Evolutionary conservation across 2,797 vertebrate species (phyloP), one percentile per base, ranked within the genome.

Genomic region (Zenarchopterus dispar): DNA sequence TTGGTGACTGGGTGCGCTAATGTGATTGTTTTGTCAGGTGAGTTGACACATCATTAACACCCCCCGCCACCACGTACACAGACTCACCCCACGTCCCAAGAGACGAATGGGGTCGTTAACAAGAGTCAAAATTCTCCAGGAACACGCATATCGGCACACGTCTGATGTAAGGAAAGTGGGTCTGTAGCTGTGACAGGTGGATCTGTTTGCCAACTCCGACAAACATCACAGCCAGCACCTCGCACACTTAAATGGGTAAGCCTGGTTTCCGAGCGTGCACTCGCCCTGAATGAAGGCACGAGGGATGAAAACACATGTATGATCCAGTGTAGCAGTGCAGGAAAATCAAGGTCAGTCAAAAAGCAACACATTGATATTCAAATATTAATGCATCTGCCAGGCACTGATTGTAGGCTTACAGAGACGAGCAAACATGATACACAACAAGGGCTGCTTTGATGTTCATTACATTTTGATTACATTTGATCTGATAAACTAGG

Each of bases 21-120:
- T 80, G 87, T 79, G 84, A 86, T 82, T 81, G 84, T 89, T 88
- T 85, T 90, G 88, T 92, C 77, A 90, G 85, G 82, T 87, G 82
- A 85, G 85, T 66, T 63, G 84, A 75, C 28, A 71, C 81, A 72
- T 86, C 88, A 88, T 91, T 89, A 87, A 77, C 78, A 73, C 53
- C 18, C 58, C 8, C 16, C n/a, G 6, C 46, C 39, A 49, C 45
- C 48, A 28, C 4, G 18, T 28, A 23, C 17, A 49, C 67, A 62
- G 63, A 28, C 55, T 24, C 49, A 43, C 9, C 39, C 36, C 0
- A 26, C 36, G 16, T 49, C 31, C 68, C 13, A 23, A 56, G n/a
- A 63, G 54, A 83, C 70, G 82, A 88, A 89, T 85, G 74, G 84
- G 66, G 61, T 83, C 81, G 81, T 88, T 88, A 84, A 51, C 53